These are phyloP conservation scores for Epicauta chinensis DNA, from an alignment of 1,140 invertebrate genomes.

Conservation along the genomic window DNA sequence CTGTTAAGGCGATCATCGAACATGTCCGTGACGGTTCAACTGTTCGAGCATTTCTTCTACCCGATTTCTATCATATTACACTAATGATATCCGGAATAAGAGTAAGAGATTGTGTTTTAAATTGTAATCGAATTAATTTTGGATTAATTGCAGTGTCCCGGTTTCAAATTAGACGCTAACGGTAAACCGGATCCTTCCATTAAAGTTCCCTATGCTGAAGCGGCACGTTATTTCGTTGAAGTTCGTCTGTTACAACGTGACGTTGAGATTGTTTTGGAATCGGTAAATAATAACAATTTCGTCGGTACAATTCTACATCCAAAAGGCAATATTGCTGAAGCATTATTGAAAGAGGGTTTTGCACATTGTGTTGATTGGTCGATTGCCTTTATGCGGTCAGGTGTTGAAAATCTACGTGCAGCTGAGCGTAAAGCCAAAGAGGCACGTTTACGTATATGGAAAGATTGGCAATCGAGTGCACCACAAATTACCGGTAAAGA, in stretches of 20 bases:
- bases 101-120: slow-evolving; percentile 45
- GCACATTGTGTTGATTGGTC: slow-evolving; percentile 98
- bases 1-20: slow-evolving; percentile 84
- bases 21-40: slow-evolving; percentile 96
- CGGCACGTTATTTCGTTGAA: slow-evolving; percentile 89
- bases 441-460: slow-evolving; percentile 74
- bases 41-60: slow-evolving; percentile 80
- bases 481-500: slow-evolving; percentile 68
- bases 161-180: slow-evolving; percentile 62
- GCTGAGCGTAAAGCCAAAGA: slow-evolving; percentile 87
- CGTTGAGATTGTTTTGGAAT: slow-evolving; percentile 87
- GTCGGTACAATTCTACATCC: slow-evolving; percentile 94
- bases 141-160: slow-evolving; percentile 55
- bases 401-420: slow-evolving; percentile 72
- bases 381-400: slow-evolving; percentile 76
- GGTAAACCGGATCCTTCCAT: slow-evolving; percentile 56
- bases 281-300: slow-evolving; percentile 87
- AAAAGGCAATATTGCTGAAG: slow-evolving; percentile 90
- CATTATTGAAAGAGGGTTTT: slow-evolving; percentile 71
- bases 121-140: slow-evolving; percentile 11
- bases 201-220: slow-evolving; percentile 62
- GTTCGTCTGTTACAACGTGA: slow-evolving; percentile 86
- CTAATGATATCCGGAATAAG: slow-evolving; percentile 92
- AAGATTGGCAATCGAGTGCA: slow-evolving; percentile 65
- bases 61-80: slow-evolving; percentile 83